A percentile compares a stretch with the other conserved stretches of the same genome.
These are phyloP conservation scores for Riparia riparia DNA, from an alignment of 2,113 vertebrate genomes.

Conservation along the genomic window DNA sequence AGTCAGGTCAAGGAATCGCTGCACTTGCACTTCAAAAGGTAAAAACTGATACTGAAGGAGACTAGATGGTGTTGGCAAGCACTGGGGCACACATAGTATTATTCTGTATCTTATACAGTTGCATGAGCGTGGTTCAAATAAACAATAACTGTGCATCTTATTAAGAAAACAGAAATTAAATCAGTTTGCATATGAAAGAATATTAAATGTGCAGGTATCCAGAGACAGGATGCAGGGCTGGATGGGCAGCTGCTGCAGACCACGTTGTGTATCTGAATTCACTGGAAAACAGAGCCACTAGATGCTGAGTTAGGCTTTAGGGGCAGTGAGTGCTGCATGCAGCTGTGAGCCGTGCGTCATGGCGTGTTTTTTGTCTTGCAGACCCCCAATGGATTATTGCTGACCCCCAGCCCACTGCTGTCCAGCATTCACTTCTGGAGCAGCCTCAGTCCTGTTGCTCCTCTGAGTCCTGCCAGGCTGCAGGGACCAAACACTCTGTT, in stretches of 20 bases:
- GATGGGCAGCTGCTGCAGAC: background rate
- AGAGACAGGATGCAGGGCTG: background rate
- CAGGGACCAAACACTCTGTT: constrained; percentile 92
- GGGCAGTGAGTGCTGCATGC: background rate
- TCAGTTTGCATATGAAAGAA: background rate
- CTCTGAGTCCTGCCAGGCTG: constrained; percentile 93
- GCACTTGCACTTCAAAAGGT: background rate
- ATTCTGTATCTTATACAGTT: background rate
- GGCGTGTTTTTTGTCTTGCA: constrained; percentile 64
- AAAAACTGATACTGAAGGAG: background rate
- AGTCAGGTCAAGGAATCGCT: background rate
- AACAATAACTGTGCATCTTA: background rate
- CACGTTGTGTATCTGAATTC: background rate
- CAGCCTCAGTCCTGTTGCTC: constrained; percentile 92
- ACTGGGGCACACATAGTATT: fast-evolving
- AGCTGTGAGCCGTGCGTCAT: background rate
- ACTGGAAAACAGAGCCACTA: background rate
- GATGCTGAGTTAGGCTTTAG: background rate
- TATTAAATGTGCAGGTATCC: background rate
- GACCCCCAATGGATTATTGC: constrained; percentile 91
- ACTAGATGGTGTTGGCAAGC: background rate
- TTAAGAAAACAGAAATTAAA: background rate
- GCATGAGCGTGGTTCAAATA: fast-evolving
- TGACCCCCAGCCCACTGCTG: constrained; percentile 92
- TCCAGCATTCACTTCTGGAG: constrained; percentile 98